Evolutionary conservation across 2,888 invertebrate genomes (phyloP), one percentile per base, ranked within the genome.

Genomic region (Unio delphinus): DNA sequence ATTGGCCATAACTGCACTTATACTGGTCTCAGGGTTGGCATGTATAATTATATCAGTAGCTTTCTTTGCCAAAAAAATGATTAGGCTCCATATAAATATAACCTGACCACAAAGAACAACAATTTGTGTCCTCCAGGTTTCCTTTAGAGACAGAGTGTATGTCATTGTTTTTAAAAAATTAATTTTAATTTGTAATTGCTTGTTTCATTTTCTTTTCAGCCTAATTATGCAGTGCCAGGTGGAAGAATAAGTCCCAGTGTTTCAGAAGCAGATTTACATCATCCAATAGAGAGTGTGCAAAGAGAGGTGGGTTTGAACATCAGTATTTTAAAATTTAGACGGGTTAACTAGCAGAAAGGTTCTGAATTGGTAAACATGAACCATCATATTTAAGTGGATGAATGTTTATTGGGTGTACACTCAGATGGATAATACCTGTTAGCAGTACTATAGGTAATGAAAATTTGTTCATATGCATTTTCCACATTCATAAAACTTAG

Each of bases 231-330:
- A 65, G 88, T 88, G 70, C 91, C 92, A 61, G 92, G 92, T 70
- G 92, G 92, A 61, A 90, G 92, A 81, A 91, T 93, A 76, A 93
- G 93, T 73, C 92, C 93, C 89, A 90, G 93, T 61, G 93, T 93
- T 70, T 92, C 92, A 54, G 90, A 90, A 73, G 86, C 87, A 23
- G 90, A 90, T 74, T 83, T 90, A 59, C 83, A 87, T 72, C 89
- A 87, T 75, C 89, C 89, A 8, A 80, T 83, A 72, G 91, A 91
- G 70, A 86, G 87, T 72, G 91, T 94, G 54, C 91, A 91, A 71
- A 92, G 94, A 76, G 95, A 96, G 81, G 45, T 45, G 45, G 45
- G 89, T 89, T 74, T 74, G 76, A 69, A 17, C 7, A 20, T 45
- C 45, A 45, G 11, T n/a, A 54, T 61, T 34, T 62, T 20, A 55